Evolutionary conservation across 2,888 invertebrate genomes (phyloP), one percentile per base, ranked within the genome.

Genomic region (Idaea straminata): DNA sequence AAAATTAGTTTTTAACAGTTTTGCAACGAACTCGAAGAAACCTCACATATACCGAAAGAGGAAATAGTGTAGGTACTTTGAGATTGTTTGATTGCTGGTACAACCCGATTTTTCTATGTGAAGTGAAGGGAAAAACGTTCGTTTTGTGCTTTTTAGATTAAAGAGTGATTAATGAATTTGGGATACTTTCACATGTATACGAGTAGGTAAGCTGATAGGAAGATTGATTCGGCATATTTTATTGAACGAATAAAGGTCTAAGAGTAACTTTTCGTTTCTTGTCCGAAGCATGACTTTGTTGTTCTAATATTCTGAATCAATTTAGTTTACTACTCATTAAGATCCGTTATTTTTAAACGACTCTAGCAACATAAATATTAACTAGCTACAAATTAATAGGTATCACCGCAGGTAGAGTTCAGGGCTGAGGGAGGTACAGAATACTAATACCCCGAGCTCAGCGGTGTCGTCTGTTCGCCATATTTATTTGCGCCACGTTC

Each of bases 401-500:
- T 47, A 47, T 47, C 47, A 47, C 47, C 47, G 47, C 47, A 47
- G 47, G 47, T 47, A 47, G 47, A 47, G 47, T 47, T 47, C 47
- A 47, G 47, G 47, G 47, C 47, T 13, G 47, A 47, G 47, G 47
- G 47, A 6, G 13, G 47, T 10, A 47, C 47, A 47, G 47, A 47
- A 47, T 47, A 47, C 47, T 47, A 47, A 47, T 47, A 7, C 10
- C 47, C 47, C 47, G 3, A 80, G 77, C 76, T 79, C 79, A 79
- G 74, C 80, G 76, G 79, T 80, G 76, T 81, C 83, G 83, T 75
- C 77, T 47, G 75, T 77, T 82, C 76, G 80, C 83, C 84, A 85
- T 87, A 83, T 88, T 89, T 89, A 89, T 89, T 89, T 86, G 84
- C 82, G 83, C 83, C 88, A 88, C 87, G 88, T 87, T 80, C 83